Conservation (phyloP, 2,797 vertebrate genomes). For the Acestrorhynchus altus region DNA sequence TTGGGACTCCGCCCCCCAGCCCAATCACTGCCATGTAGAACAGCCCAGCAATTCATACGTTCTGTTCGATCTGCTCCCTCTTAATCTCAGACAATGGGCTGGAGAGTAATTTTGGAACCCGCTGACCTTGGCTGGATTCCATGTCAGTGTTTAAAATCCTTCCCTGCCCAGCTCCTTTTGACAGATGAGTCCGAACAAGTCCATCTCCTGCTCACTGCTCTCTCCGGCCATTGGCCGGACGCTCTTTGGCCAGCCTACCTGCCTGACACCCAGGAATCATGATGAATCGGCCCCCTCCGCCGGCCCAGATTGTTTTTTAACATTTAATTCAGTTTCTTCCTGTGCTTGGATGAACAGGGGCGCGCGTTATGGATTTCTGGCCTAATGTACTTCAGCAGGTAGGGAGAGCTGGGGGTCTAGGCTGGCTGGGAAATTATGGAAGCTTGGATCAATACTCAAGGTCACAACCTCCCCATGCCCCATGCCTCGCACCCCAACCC, state of each 20-base stretch:
- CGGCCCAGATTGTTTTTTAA: slow-evolving; percentile 99
- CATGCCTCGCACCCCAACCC: slow-evolving; percentile 54
- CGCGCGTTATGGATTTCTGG: slow-evolving; percentile 97
- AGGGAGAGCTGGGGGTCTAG: slow-evolving; percentile 73
- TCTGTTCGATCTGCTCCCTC: slow-evolving; percentile 22
- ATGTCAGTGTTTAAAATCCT: slow-evolving; percentile 80
- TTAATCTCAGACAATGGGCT: slow-evolving; percentile 41
- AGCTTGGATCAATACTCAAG: slow-evolving; percentile 95
- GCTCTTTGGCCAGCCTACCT: slow-evolving; percentile 83
- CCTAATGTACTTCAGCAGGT: slow-evolving; percentile 98
- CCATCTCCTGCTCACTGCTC: slow-evolving; percentile 76
- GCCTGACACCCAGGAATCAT: slow-evolving; percentile 89
- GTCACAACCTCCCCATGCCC: slow-evolving; percentile 83
- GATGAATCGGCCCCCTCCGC: slow-evolving; percentile 97
- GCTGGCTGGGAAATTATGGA: slow-evolving; percentile 96
- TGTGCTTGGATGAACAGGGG: slow-evolving; percentile 98
- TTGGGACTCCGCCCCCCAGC: not conserved
- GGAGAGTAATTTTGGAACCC: slow-evolving; percentile 76
- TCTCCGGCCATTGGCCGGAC: slow-evolving; percentile 81
- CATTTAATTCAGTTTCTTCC: slow-evolving; percentile 99
- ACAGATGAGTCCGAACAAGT: slow-evolving; percentile 79
- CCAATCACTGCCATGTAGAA: slow-evolving; percentile 30
- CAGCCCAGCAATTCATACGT: slow-evolving; percentile 36
- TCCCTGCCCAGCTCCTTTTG: slow-evolving; percentile 72
- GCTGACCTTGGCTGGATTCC: slow-evolving; percentile 84